A percentile compares a stretch with the other conserved stretches of the same genome.
Conservation (phyloP, 2,888 invertebrate genomes). For the Nomada ruficornis region DNA sequence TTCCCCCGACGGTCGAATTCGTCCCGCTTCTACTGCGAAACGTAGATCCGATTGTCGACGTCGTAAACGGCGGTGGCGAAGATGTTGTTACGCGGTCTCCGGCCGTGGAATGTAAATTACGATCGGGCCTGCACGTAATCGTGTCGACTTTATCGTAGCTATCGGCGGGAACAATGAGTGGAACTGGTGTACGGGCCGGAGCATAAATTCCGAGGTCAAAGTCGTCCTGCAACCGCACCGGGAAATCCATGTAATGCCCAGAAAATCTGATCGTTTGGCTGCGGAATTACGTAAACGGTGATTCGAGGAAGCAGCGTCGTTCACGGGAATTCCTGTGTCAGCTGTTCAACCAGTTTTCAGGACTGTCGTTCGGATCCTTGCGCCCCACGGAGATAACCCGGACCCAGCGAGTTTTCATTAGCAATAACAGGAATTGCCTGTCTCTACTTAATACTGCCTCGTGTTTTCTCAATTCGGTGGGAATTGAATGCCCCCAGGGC, state of each 20-base stretch:
- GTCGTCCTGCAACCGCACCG: conserved; percentile 39
- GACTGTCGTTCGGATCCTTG: not conserved
- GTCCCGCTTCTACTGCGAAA: not conserved
- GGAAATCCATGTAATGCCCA: conserved; percentile 57
- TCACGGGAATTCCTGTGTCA: conserved; percentile 14
- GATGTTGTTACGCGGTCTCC: not conserved
- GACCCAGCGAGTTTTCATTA: not conserved
- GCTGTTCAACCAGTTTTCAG: not conserved
- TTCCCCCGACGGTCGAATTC: conserved; percentile 23
- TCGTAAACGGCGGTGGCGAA: not conserved
- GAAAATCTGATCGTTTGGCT: conserved; percentile 56
- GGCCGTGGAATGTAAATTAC: not conserved
- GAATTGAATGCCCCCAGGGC: too few species aligned
- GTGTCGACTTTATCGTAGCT: conserved; percentile 36
- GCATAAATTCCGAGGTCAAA: conserved; percentile 39
- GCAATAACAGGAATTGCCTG: too few species aligned
- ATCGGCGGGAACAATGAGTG: conserved; percentile 17
- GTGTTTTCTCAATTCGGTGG: not conserved
- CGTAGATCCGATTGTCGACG: too few species aligned
- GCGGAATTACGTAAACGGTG: conserved; percentile 49
- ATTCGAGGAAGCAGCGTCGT: conserved; percentile 20
- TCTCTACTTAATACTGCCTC: too few species aligned
- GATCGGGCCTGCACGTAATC: conserved; percentile 19
- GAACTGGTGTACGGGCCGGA: conserved; percentile 2
- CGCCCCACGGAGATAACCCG: not conserved